Base-by-base conservation (phyloP, 2,113 vertebrate species). In the Anseranas semipalmata region DNA sequence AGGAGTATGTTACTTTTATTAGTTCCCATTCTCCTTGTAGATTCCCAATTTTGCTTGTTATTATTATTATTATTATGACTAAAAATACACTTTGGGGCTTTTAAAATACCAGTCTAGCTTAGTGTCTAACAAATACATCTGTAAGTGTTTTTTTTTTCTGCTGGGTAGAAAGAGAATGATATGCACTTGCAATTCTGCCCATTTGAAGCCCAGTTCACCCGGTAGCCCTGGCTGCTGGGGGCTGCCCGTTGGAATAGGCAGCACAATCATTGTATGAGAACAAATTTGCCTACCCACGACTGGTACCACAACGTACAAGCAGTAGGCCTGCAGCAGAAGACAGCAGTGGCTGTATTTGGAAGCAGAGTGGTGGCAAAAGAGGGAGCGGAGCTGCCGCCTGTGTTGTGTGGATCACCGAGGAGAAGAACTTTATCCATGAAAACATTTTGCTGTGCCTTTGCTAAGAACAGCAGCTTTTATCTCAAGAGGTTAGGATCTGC, bases 141-240 rank as follows among this genome's bases (percentile, higher is more conserved):
- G 0, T 16, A 48, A 43, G 25, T 50, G 21, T 0, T 0, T 6
- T 50, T 77, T 84, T 65, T 66, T 52, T 35, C 15, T 73, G 19
- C 10, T 30, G 25, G 68, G 21, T 28, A 56, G 45, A 33, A 55
- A 24, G 39, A 58, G 33, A 73, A 19, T 43, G 60, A 19, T 50
- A 27, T 0, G 2, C 6, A 11, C 39, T 1, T 1, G 37, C 35
- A 19, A 12, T 55, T 3, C 21, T 39, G 32, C 62, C 45, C 2
- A 0, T 79, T 55, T 41, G 66, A 55, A 73, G n/a, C 66, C 73
- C 18, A 7, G 50, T n/a, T 66, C 59, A 46, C 45, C 16, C 3
- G 7, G 30, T 56, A 27, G 32, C 12, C 12, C 28, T 6, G 7
- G 37, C 43, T 52, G 22, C 52, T 45, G 27, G 48, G n/a, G 37